phyloP scores from a whole-genome alignment of 2,888 invertebrate species.

The Limnephilus rhombicus region DNA sequence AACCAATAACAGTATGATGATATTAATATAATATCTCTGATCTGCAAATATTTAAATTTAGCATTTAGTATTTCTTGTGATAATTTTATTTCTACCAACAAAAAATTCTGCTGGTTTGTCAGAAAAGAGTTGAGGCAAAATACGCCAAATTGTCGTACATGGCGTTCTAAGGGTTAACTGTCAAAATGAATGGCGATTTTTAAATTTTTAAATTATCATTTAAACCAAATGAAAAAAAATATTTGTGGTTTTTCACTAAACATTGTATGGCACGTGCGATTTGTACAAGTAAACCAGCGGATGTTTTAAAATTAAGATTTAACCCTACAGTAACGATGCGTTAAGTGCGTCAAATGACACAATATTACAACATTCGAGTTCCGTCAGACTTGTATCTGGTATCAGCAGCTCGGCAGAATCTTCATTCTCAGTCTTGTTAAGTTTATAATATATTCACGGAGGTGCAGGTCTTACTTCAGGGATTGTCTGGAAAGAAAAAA shows the following conservation, averaged over 20 bases:
- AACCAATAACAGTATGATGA: not conserved
- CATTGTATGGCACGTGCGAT: not conserved
- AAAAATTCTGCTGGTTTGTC: not conserved
- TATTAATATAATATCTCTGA: not conserved
- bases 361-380: not conserved
- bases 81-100: not conserved
- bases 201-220: not conserved
- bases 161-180: not conserved
- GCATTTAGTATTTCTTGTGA: not conserved
- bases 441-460: not conserved
- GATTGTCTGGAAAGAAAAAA: not conserved
- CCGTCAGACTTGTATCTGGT: not conserved
- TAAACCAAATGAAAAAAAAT: not conserved
- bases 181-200: not conserved
- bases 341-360: not conserved
- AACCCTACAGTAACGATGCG: not conserved
- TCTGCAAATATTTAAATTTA: not conserved
- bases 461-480: constrained; percentile 2
- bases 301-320: not conserved
- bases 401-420: not conserved
- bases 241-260: not conserved
- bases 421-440: constrained; percentile 18
- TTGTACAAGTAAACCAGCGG: not conserved
- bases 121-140: not conserved
- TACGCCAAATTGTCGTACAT: not conserved